Evolutionary conservation across 2,797 vertebrate species (phyloP).

Genomic region (Nothura maculosa): DNA sequence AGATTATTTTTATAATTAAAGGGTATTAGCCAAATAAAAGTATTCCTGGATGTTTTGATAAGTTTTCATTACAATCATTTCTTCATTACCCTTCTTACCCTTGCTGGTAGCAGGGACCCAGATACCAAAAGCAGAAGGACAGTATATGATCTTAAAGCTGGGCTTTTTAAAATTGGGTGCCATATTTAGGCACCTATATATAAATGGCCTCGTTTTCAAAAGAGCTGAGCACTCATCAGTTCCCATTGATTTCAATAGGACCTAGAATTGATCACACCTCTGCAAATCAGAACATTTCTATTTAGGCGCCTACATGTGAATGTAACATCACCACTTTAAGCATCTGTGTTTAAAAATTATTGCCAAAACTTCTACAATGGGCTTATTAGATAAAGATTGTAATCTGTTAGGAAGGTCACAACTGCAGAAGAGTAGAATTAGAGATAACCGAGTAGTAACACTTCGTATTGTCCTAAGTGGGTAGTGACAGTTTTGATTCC

Average conservation of each 20-base stretch:
- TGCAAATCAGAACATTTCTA: constrained; percentile 43
- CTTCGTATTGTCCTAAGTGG: not conserved
- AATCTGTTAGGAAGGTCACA: not conserved
- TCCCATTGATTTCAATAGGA: constrained; percentile 56
- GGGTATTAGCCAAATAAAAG: not conserved
- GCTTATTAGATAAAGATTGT: not conserved
- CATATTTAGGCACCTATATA: constrained; percentile 67
- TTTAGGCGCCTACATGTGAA: rapidly evolving
- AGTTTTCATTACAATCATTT: not conserved
- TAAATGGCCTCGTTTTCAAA: constrained; percentile 67
- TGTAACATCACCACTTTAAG: not conserved
- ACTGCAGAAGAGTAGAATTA: not conserved
- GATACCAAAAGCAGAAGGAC: constrained; percentile 36
- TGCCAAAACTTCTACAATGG: not conserved
- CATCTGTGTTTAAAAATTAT: not conserved
- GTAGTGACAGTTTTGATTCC: not conserved
- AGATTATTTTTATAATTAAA: not conserved
- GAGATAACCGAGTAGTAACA: not conserved
- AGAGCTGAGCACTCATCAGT: constrained; percentile 54
- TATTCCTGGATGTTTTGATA: not conserved
- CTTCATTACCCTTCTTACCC: constrained; percentile 46
- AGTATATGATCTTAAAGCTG: constrained; percentile 36
- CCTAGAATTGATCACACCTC: constrained; percentile 53
- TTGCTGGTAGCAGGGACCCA: constrained; percentile 23
- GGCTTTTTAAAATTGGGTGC: constrained; percentile 58